phyloP scores from a whole-genome alignment of 2,888 invertebrate species.

The Cephus pygmeus region DNA sequence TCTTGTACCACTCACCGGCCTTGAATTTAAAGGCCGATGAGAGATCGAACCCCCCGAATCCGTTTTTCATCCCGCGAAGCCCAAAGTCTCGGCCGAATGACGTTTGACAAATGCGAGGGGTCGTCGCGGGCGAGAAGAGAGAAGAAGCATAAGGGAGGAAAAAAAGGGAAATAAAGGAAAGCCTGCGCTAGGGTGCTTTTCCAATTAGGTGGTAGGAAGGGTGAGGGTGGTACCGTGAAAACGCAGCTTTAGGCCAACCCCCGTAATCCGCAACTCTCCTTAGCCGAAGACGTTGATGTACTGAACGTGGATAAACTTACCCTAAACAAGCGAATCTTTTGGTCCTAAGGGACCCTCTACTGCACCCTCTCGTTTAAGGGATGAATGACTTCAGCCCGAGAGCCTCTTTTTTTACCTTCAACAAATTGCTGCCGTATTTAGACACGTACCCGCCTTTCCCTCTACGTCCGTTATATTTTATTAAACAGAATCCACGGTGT shows the following conservation, averaged over 20 bases:
- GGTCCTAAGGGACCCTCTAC: neutral
- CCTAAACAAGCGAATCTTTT: neutral
- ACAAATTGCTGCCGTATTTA: neutral
- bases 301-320: neutral
- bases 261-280: neutral
- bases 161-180: neutral
- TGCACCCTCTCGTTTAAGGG: neutral
- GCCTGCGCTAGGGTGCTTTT: neutral
- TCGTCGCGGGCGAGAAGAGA: neutral
- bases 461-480: neutral
- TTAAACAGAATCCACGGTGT: neutral
- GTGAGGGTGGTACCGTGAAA: neutral
- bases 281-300: neutral
- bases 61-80: neutral
- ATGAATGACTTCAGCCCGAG: neutral
- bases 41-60: neutral
- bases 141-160: neutral
- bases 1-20: neutral
- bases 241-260: neutral
- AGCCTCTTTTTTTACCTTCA: neutral
- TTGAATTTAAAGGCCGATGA: neutral
- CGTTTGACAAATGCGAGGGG: constrained; percentile 6
- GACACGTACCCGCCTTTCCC: neutral
- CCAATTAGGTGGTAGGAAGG: neutral
- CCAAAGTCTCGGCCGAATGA: neutral